Conservation (phyloP, 2,888 invertebrate species). For the Agonopterix arenella region DNA sequence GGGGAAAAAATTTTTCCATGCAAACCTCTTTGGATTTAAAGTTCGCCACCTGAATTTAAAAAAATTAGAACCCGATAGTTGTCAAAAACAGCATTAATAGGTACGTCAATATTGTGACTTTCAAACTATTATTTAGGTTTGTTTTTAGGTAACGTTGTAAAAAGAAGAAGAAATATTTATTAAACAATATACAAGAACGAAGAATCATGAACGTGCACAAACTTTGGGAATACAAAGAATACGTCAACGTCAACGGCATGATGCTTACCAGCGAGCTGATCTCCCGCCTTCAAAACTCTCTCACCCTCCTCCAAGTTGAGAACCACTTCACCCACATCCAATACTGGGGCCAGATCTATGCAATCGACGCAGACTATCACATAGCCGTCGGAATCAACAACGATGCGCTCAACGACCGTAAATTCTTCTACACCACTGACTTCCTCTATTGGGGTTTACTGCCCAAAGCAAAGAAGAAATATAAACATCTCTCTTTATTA, state of each 20-base stretch:
- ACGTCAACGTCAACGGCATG: constrained; percentile 78
- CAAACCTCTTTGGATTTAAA: too few relatives aligned
- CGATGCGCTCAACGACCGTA: constrained; percentile 83
- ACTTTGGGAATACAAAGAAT: constrained; percentile 64
- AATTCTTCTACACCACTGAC: constrained; percentile 87
- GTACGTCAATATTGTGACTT: background rate
- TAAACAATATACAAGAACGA: too few relatives aligned
- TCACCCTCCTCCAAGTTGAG: constrained; percentile 87
- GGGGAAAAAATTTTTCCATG: too few relatives aligned
- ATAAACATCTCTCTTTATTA: constrained; percentile 55
- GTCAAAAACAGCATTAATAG: background rate
- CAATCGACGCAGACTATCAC: constrained; percentile 86
- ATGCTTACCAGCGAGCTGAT: constrained; percentile 85
- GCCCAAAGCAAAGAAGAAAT: constrained; percentile 62
- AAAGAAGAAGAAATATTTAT: too few relatives aligned
- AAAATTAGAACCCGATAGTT: too few relatives aligned
- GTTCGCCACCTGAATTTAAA: too few relatives aligned
- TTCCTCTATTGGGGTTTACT: constrained; percentile 81
- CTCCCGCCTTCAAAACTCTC: constrained; percentile 83
- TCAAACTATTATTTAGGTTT: background rate
- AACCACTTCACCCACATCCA: constrained; percentile 89
- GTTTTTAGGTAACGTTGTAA: background rate
- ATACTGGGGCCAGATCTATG: constrained; percentile 92
- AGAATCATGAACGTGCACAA: constrained; percentile 51
- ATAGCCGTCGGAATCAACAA: constrained; percentile 88